phyloP scores from a whole-genome alignment of 2,797 vertebrate genomes.

The Helicolenus hilgendorfi region DNA sequence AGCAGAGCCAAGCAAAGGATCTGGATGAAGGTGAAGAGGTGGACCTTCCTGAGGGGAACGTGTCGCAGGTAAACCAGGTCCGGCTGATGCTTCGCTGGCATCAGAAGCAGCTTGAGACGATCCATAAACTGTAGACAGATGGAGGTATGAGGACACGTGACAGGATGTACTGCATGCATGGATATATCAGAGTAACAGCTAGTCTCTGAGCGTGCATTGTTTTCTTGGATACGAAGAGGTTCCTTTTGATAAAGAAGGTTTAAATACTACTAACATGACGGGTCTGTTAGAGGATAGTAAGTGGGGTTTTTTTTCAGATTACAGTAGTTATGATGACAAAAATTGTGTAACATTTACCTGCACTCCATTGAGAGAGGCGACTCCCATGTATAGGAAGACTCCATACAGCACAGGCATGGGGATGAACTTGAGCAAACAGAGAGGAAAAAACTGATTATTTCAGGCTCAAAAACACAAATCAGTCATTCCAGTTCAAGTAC shows the following conservation, averaged over 20 bases:
- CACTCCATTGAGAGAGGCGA: constrained; percentile 97
- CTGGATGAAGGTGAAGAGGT: constrained; percentile 98
- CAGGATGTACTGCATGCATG: neutral
- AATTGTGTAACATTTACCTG: constrained; percentile 90
- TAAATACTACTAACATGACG: neutral
- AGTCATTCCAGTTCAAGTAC: neutral
- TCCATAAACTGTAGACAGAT: constrained; percentile 95
- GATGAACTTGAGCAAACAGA: constrained; percentile 91
- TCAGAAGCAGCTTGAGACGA: constrained; percentile 96
- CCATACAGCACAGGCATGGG: constrained; percentile 99
- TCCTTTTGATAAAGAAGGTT: neutral
- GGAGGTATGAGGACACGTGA: neutral
- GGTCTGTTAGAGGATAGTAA: neutral
- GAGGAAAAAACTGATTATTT: neutral
- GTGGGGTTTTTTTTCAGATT: neutral
- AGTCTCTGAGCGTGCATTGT: neutral
- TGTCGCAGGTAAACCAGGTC: constrained; percentile 98
- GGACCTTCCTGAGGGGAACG: constrained; percentile 96
- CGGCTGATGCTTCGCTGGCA: constrained; percentile 98
- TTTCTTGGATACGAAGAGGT: neutral
- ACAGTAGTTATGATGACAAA: neutral
- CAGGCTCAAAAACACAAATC: neutral
- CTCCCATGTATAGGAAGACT: constrained; percentile 99
- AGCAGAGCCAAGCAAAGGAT: constrained; percentile 95
- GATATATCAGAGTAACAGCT: neutral